phyloP scores from a whole-genome alignment of 2,797 vertebrate species.

The Discoglossus pictus region DNA sequence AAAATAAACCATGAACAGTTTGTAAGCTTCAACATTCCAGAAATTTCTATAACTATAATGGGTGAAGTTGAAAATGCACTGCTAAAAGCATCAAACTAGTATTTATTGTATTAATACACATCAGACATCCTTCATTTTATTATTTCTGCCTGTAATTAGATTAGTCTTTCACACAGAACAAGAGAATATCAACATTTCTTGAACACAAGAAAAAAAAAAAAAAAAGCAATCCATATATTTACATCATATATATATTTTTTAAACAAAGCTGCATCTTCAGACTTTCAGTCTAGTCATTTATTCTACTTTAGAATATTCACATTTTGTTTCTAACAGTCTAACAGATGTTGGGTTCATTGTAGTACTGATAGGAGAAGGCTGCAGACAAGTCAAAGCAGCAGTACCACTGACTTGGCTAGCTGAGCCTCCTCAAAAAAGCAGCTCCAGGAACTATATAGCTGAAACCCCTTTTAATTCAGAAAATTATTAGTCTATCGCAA shows the following conservation, averaged over 20 bases:
- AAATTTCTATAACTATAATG: too few relatives aligned
- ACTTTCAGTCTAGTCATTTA: slow-evolving; percentile 12
- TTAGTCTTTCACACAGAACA: slow-evolving; percentile 59
- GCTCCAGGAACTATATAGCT: too few relatives aligned
- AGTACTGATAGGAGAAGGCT: too few relatives aligned
- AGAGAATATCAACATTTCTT: slow-evolving; percentile 56
- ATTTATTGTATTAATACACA: slow-evolving; percentile 68
- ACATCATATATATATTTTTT: slow-evolving; percentile 49
- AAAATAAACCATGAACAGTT: too few relatives aligned
- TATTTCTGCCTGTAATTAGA: slow-evolving; percentile 53
- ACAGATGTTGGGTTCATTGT: too few relatives aligned
- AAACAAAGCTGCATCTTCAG: slow-evolving; percentile 1
- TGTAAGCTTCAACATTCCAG: too few relatives aligned
- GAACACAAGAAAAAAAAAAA: slow-evolving; percentile 54
- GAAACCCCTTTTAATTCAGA: too few relatives aligned
- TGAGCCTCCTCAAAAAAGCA: too few relatives aligned
- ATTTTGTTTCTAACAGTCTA: slow-evolving; percentile 38
- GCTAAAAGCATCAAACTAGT: neutral
- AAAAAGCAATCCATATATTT: slow-evolving; percentile 58
- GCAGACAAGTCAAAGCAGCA: too few relatives aligned
- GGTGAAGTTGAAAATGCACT: too few relatives aligned
- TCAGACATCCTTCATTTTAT: slow-evolving; percentile 54
- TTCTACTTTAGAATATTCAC: slow-evolving; percentile 37
- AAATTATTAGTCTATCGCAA: too few relatives aligned
- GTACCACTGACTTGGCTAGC: too few relatives aligned